Conservation (phyloP, 2,797 vertebrate species). For the Chelon labrosus region DNA sequence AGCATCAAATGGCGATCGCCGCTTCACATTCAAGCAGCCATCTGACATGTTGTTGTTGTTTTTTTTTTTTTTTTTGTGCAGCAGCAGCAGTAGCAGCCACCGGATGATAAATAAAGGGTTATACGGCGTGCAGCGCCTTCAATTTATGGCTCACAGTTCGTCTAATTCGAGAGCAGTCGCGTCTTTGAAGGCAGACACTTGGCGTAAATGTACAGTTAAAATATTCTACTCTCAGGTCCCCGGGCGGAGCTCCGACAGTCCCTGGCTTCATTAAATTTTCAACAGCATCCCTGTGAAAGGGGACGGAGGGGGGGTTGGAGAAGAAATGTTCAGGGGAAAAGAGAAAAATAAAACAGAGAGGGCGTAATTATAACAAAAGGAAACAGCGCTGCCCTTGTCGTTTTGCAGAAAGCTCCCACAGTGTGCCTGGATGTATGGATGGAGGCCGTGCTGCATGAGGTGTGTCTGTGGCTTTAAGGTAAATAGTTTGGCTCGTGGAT, state of each 20-base stretch:
- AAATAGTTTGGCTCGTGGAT: slow-evolving; percentile 50
- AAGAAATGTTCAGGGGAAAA: slow-evolving; percentile 79
- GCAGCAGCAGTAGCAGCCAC: slow-evolving; percentile 40
- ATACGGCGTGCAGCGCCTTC: slow-evolving; percentile 80
- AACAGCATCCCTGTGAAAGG: slow-evolving; percentile 96
- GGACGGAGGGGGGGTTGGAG: slow-evolving; percentile 54
- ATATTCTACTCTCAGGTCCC: slow-evolving; percentile 96
- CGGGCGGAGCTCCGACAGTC: slow-evolving; percentile 95
- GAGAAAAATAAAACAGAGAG: slow-evolving; percentile 88
- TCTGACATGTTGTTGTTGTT: slow-evolving; percentile 49
- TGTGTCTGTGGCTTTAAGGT: slow-evolving; percentile 60
- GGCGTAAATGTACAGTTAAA: slow-evolving; percentile 99
- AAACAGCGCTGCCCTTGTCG: slow-evolving; percentile 82
- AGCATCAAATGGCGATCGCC: slow-evolving; percentile 71
- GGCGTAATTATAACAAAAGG: slow-evolving; percentile 89
- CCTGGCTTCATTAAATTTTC: slow-evolving; percentile 99
- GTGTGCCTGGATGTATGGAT: slow-evolving; percentile 51
- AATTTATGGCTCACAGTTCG: slow-evolving; percentile 89
- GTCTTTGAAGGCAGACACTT: slow-evolving; percentile 97
- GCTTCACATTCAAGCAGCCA: slow-evolving; percentile 59
- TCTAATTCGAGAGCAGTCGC: slow-evolving; percentile 95
- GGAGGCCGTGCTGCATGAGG: slow-evolving; percentile 33
- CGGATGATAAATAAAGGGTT: slow-evolving; percentile 79
- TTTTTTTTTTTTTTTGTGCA: slow-evolving; percentile 40
- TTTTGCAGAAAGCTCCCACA: slow-evolving; percentile 70